phyloP scores from a whole-genome alignment of 2,113 vertebrate genomes.

The Crotalus horridus region DNA sequence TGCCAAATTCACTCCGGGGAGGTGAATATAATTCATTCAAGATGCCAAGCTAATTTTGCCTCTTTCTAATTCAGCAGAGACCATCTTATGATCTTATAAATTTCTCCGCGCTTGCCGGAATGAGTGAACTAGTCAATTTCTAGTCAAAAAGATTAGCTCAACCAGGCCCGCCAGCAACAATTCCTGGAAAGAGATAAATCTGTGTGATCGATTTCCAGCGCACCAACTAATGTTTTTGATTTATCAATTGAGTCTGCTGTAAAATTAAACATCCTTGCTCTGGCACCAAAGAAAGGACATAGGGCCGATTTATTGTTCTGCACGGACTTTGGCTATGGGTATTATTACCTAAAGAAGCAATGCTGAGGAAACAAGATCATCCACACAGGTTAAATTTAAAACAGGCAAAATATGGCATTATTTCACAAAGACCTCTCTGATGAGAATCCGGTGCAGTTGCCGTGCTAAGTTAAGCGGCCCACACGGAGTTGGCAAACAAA shows the following conservation, averaged over 20 bases:
- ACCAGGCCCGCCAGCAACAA: background rate
- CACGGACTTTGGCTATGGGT: background rate
- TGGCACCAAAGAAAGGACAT: background rate
- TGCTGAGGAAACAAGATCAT: background rate
- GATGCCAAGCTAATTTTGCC: background rate
- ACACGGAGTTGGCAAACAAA: background rate
- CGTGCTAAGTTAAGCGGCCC: background rate
- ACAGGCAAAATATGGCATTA: slow-evolving; percentile 14
- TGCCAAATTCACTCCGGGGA: background rate
- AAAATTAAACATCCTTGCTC: slow-evolving; percentile 13
- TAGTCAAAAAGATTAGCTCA: background rate
- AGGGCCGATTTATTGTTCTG: slow-evolving; percentile 4
- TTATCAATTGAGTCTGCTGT: slow-evolving; percentile 8
- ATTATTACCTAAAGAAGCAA: slow-evolving; percentile 28
- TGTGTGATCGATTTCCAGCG: slow-evolving; percentile 16
- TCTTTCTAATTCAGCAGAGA: background rate
- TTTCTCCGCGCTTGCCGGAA: background rate
- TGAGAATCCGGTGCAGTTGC: background rate
- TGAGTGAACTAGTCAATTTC: background rate
- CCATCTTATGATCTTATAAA: background rate
- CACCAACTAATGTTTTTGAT: background rate
- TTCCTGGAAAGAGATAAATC: background rate
- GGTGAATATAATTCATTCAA: background rate
- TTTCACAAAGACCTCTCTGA: background rate
- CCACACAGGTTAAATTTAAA: slow-evolving; percentile 12